phyloP scores from a whole-genome alignment of 1,140 invertebrate species.

The Teleogryllus occipitalis region DNA sequence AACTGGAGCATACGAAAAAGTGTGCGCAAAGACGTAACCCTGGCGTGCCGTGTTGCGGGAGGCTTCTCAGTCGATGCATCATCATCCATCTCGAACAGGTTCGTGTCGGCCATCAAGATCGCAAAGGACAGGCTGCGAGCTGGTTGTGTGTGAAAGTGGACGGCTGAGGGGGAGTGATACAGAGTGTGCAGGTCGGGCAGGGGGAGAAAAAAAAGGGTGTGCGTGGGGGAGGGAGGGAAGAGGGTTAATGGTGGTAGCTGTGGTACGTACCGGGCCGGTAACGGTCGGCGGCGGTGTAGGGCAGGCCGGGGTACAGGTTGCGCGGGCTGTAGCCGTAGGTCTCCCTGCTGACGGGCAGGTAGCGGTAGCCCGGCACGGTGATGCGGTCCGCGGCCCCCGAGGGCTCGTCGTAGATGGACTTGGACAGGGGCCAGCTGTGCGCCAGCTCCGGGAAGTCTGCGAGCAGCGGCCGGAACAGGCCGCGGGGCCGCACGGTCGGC shows the following conservation, averaged over 20 bases:
- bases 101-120: no score
- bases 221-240: background rate
- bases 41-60: no score
- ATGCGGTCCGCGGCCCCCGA: slow-evolving; percentile 68
- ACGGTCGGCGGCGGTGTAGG: slow-evolving; percentile 73
- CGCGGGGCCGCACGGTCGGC: slow-evolving; percentile 41
- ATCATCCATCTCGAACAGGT: no score
- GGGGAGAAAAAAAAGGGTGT: background rate
- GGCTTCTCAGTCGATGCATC: no score
- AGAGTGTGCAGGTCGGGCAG: background rate
- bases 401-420: slow-evolving; percentile 79
- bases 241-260: background rate
- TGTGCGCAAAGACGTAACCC: no score
- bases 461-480: slow-evolving; percentile 49
- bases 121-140: no score
- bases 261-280: slow-evolving; percentile 75
- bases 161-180: no score
- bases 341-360: slow-evolving; percentile 77
- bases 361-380: slow-evolving; percentile 76
- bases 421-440: slow-evolving; percentile 59
- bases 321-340: slow-evolving; percentile 80
- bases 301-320: slow-evolving; percentile 74
- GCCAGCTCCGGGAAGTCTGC: slow-evolving; percentile 52
- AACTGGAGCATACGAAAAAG: no score
- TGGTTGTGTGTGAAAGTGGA: no score